Conservation (phyloP, 2,888 invertebrate genomes). For the Pachliopta kotzebuea region DNA sequence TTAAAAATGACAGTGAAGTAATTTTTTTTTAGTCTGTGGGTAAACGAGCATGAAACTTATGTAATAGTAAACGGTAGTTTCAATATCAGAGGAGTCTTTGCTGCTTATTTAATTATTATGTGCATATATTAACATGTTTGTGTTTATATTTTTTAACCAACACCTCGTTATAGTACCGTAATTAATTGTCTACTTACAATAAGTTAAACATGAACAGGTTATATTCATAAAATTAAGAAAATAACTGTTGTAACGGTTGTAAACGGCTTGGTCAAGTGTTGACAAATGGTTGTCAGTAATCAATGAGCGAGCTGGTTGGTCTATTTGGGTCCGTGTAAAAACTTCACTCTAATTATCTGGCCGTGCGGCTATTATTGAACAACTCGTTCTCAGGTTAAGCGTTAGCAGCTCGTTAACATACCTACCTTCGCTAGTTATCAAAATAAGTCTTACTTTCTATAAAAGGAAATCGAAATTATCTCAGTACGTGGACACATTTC, state of each 20-base stretch:
- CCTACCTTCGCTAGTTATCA: slow-evolving; percentile 55
- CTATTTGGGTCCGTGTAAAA: slow-evolving; percentile 40
- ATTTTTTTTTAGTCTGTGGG: not conserved
- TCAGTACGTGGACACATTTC: slow-evolving; percentile 69
- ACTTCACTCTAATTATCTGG: slow-evolving; percentile 42
- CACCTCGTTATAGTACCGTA: not conserved
- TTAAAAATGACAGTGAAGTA: not conserved
- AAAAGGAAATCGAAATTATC: slow-evolving; percentile 79
- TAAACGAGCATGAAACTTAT: not conserved
- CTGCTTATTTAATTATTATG: not conserved
- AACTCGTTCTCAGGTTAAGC: slow-evolving; percentile 52
- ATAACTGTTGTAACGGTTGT: slow-evolving; percentile 8
- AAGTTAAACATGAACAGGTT: not conserved
- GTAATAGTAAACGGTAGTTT: not conserved
- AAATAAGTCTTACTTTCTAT: slow-evolving; percentile 76
- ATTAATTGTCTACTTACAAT: not conserved
- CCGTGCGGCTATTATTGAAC: slow-evolving; percentile 37
- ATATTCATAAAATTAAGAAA: slow-evolving; percentile 6
- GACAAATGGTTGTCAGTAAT: slow-evolving; percentile 32
- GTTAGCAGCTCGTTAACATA: slow-evolving; percentile 53
- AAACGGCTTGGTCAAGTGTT: slow-evolving; percentile 30
- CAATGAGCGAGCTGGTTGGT: slow-evolving; percentile 33
- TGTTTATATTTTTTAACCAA: not conserved
- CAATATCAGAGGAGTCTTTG: not conserved
- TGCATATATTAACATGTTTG: not conserved